Evolutionary conservation across 1,140 invertebrate species (phyloP).

Genomic region (Trichonephila clavata): DNA sequence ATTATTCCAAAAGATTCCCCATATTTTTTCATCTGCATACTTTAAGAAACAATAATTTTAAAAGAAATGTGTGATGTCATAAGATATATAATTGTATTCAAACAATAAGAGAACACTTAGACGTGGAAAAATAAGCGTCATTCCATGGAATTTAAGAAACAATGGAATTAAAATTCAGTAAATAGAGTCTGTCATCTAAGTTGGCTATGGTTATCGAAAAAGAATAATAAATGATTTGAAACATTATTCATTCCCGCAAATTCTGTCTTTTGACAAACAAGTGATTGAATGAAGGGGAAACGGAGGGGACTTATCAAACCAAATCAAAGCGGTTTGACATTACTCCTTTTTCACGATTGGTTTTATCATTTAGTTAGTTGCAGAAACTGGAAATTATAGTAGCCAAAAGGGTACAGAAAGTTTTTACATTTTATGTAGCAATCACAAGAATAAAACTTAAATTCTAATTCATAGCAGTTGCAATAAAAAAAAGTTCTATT

Average conservation of each 20-base stretch:
- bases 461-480: too few relatives aligned
- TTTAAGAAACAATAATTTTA: not conserved
- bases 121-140: not conserved
- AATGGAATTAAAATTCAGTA: constrained; percentile 23
- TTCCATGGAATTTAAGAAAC: not conserved
- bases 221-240: constrained; percentile 33
- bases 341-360: not conserved
- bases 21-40: not conserved
- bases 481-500: too few relatives aligned
- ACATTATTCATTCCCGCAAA: not conserved
- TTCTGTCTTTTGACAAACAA: not conserved
- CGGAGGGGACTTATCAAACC: not conserved
- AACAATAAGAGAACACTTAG: not conserved
- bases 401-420: too few relatives aligned
- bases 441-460: too few relatives aligned
- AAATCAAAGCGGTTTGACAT: not conserved
- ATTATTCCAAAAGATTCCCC: not conserved
- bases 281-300: not conserved
- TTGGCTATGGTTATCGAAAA: constrained; percentile 41
- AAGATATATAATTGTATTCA: not conserved
- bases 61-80: not conserved
- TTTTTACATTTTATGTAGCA: too few relatives aligned
- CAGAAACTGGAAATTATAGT: too few relatives aligned
- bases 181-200: constrained; percentile 57
- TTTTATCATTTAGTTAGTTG: too few relatives aligned